A percentile compares a stretch with the other conserved stretches of the same genome.
Conservation (phyloP, 2,113 vertebrate species). For the Pelodiscus sinensis region DNA sequence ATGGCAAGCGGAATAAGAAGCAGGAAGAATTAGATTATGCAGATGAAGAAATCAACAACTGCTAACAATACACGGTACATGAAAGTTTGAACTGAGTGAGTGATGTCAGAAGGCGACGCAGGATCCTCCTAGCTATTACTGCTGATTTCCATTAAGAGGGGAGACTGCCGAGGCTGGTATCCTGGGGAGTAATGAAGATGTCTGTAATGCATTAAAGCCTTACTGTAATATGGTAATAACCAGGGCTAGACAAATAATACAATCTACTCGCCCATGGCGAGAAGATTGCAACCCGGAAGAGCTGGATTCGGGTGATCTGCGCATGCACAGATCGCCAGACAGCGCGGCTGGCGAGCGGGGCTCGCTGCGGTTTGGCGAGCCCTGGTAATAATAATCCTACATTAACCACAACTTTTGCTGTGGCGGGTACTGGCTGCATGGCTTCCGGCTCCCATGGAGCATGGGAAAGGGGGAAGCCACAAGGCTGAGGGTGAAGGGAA, state of each 20-base stretch:
- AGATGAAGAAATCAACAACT: not conserved
- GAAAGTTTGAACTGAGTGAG: not conserved
- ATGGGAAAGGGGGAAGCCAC: no score
- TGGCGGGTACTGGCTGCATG: not conserved
- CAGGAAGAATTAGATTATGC: not conserved
- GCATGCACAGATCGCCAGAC: no score
- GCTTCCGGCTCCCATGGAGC: no score
- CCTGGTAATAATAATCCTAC: not conserved
- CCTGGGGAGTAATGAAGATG: not conserved
- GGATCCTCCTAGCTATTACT: not conserved
- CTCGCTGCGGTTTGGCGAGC: no score
- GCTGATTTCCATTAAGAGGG: not conserved
- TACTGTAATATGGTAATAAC: not conserved
- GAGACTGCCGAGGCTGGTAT: not conserved
- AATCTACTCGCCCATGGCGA: no score
- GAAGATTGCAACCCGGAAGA: no score
- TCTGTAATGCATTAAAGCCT: not conserved
- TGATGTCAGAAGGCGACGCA: not conserved
- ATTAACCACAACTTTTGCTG: not conserved
- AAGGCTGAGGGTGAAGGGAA: no score
- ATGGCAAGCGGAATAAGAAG: not conserved
- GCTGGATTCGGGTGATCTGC: no score
- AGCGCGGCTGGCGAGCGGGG: no score
- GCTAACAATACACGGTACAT: not conserved
- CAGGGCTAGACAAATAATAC: no score